These are phyloP conservation scores for Mus spretus DNA, from an alignment of 2,797 vertebrate species.

Conservation along the genomic window DNA sequence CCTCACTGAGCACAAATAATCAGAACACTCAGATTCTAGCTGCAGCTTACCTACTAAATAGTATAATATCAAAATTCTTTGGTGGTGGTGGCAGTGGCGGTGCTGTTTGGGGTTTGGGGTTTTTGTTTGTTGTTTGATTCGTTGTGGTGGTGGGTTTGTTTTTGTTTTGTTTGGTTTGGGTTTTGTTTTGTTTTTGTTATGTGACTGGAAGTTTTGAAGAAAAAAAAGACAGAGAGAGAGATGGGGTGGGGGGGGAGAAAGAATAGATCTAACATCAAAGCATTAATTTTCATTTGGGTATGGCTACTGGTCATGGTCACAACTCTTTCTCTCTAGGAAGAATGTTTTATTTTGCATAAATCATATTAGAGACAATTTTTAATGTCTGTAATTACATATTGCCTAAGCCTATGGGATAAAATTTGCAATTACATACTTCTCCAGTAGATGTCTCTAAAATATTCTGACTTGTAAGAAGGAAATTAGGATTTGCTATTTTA, in stretches of 20 bases:
- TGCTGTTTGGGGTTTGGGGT: neutral
- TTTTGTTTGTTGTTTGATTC: neutral
- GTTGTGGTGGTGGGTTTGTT: neutral
- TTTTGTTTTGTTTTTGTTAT: neutral
- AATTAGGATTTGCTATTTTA: neutral
- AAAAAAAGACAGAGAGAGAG: neutral
- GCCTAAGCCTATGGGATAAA: neutral
- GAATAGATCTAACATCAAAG: neutral
- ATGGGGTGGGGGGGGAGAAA: neutral
- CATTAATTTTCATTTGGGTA: neutral
- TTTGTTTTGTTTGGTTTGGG: no score
- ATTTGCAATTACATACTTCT: slow-evolving; percentile 61
- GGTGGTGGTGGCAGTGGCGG: neutral
- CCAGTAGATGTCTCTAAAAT: slow-evolving; percentile 87
- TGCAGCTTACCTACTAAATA: neutral
- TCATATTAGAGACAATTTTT: neutral
- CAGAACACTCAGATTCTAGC: neutral
- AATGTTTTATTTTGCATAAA: slow-evolving; percentile 1
- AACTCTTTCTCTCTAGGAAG: neutral
- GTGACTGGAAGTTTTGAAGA: neutral
- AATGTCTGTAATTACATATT: neutral
- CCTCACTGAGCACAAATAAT: neutral
- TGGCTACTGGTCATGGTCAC: neutral
- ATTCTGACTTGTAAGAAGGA: slow-evolving; percentile 53
- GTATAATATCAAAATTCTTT: neutral